Evolutionary conservation across 2,888 invertebrate genomes (phyloP), one percentile per base, ranked within the genome.

Genomic region (Lochmaea capreae): DNA sequence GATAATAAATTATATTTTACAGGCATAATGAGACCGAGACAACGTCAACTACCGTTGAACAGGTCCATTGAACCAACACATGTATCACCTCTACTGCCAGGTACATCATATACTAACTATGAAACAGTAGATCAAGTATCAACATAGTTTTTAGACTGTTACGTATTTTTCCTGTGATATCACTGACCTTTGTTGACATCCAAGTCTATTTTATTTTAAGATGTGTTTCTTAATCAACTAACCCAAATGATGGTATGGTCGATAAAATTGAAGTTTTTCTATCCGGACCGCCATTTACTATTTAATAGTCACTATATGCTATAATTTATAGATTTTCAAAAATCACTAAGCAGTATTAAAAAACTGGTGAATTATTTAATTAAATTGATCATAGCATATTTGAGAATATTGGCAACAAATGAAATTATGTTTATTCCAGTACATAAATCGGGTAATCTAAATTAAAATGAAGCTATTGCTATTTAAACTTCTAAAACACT

Each of bases 61-160:
- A 10, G 33, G 6, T 14, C 33, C n/a, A 61, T 33, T 26, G 33
- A 5, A 39, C 59, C 59, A 61, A 61, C 59, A n/a, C 4, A 16
- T 14, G 59, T 61, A 14, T 61, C 59, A 39, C 59, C 59, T 39
- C 39, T 61, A 26, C 59, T 61, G 26, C 59, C 59, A 54, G 54
- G 54, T 18, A 54, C 54, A 54, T 54, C 54, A 16, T 54, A 54
- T 18, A 54, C 18, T 18, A 54, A 54, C 54, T 54, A 54, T 11
- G 54, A 54, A 54, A 54, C 54, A 10, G 18, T 54, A 18, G 54
- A 54, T 18, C 54, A 54, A 54, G 54, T 10, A 16, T 54, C n/a
- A 10, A 49, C 14, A n/a, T 54, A 54, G 54, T 54, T 54, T 54
- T 54, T 16, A 18, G 16, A 54, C 54, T 54, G 11, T 54, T 54